Evolutionary conservation across 1,140 invertebrate genomes (phyloP), one percentile per base, ranked within the genome.

Genomic region (Aphelinus certus): DNA sequence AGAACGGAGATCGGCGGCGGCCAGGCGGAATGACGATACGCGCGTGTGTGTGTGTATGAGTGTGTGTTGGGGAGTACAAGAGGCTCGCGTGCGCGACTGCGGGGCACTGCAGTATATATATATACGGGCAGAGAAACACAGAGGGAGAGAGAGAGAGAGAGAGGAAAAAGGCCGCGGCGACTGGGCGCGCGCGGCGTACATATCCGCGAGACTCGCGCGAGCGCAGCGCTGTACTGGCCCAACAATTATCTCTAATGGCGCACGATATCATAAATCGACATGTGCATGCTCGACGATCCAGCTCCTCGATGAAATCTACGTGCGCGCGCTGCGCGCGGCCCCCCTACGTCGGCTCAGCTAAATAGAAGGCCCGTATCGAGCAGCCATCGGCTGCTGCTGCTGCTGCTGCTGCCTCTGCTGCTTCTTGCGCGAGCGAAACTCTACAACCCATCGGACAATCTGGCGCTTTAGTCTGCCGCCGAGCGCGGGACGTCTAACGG

Each of bases 221-320:
- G 76, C 70, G 75, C 58, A 7, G 45, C 45, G 43, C 0, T 68
- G 61, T 66, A 69, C 67, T 80, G 80, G 73, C 81, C 81, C 76
- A 82, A 87, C 84, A 85, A 87, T 87, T 84, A 87, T 86, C 83
- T 83, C 84, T 87, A 87, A 86, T 87, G 79, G 84, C 77, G 71
- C 78, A 80, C 78, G 81, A 84, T 85, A 84, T 83, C 87, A 87
- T 86, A 87, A 87, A 86, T 87, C 85, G 84, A 83, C 84, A 83
- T 85, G 79, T 76, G 78, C 77, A 70, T 76, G 69, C 71, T 76
- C 73, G 77, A 43, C 42, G 6, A 3, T 43, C 45, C 58, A 42
- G 48, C 7, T 63, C 70, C 75, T 55, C 78, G 81, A 83, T 84
- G 82, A 84, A 83, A 85, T 85, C 82, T 83, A 73, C 75, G 7